Conservation (phyloP, 2,888 invertebrate genomes). For the Cremastinae sp. region DNA sequence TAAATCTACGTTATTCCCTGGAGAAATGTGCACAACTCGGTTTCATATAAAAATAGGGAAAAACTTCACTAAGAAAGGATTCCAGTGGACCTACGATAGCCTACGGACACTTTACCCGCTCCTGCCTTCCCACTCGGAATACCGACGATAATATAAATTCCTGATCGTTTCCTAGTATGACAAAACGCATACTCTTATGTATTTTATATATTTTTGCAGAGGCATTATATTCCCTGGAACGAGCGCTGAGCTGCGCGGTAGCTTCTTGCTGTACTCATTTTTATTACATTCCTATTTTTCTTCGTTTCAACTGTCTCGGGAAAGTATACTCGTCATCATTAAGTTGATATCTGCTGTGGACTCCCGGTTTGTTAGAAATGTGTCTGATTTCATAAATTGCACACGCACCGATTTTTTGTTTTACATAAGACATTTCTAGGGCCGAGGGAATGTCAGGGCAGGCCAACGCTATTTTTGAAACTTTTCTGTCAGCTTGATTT, state of each 20-base stretch:
- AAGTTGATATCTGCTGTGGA: slow-evolving; percentile 34
- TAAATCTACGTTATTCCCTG: slow-evolving; percentile 57
- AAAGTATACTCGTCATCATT: slow-evolving; percentile 56
- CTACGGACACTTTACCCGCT: slow-evolving; percentile 52
- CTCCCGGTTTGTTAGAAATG: slow-evolving; percentile 17
- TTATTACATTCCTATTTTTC: slow-evolving; percentile 12
- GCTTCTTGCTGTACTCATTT: slow-evolving; percentile 50
- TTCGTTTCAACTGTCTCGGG: slow-evolving; percentile 26
- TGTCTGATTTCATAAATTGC: slow-evolving; percentile 8
- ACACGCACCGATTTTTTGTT: not conserved
- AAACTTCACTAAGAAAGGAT: slow-evolving; percentile 36
- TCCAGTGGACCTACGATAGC: slow-evolving; percentile 44
- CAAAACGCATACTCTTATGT: slow-evolving; percentile 60
- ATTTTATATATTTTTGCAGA: not conserved
- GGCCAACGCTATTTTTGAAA: too few species aligned
- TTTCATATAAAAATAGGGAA: slow-evolving; percentile 22
- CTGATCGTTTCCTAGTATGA: slow-evolving; percentile 70
- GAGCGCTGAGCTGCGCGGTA: not conserved
- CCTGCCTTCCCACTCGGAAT: slow-evolving; percentile 49
- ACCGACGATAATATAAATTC: slow-evolving; percentile 62
- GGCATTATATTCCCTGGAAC: slow-evolving; percentile 1
- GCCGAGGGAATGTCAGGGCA: too few species aligned
- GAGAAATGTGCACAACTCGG: slow-evolving; percentile 39
- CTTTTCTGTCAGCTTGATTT: too few species aligned
- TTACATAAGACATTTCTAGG: not conserved